Evolutionary conservation across 37 sponge, comb jelly and placozoan genomes (phyloP).

Genomic region (Ianthella basta): DNA sequence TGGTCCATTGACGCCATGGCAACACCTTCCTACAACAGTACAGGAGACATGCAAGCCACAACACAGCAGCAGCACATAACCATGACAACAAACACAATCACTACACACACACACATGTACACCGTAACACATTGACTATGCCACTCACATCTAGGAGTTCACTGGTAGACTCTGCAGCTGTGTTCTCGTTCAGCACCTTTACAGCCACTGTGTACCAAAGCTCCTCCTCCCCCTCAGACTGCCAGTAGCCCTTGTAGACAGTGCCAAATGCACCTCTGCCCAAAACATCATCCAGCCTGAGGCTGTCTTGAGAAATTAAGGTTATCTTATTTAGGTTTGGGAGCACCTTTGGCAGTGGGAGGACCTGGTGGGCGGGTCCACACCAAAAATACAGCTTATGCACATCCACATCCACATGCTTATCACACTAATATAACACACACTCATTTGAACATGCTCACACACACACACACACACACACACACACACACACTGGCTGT

Average conservation of each 20-base stretch:
- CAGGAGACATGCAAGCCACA: too few relatives aligned
- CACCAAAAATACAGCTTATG: too few relatives aligned
- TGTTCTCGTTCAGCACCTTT: slow-evolving; percentile 82
- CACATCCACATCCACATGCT: too few relatives aligned
- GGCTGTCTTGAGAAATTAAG: slow-evolving; percentile 46
- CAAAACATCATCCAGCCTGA: slow-evolving; percentile 65
- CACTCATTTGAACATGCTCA: too few relatives aligned
- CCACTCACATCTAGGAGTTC: slow-evolving; percentile 56
- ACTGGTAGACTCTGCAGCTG: slow-evolving; percentile 52
- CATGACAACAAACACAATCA: neutral
- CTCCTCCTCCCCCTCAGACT: slow-evolving; percentile 53
- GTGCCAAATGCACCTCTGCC: slow-evolving; percentile 96
- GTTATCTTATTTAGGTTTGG: slow-evolving; percentile 63
- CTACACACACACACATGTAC: slow-evolving; percentile 16
- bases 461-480: slow-evolving; percentile 16
- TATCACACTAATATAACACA: too few relatives aligned
- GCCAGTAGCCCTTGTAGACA: slow-evolving; percentile 89
- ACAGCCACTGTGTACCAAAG: slow-evolving; percentile 74
- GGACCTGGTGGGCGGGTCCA: too few relatives aligned
- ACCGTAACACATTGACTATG: neutral
- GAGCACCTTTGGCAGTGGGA: slow-evolving; percentile 70
- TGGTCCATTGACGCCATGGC: slow-evolving; percentile 89
- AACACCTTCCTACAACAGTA: slow-evolving; percentile 74
- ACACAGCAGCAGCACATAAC: too few relatives aligned
- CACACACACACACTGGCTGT: slow-evolving; percentile 10